These are phyloP conservation scores for Spodoptera picta DNA, from an alignment of 2,888 invertebrate genomes.

Conservation along the genomic window DNA sequence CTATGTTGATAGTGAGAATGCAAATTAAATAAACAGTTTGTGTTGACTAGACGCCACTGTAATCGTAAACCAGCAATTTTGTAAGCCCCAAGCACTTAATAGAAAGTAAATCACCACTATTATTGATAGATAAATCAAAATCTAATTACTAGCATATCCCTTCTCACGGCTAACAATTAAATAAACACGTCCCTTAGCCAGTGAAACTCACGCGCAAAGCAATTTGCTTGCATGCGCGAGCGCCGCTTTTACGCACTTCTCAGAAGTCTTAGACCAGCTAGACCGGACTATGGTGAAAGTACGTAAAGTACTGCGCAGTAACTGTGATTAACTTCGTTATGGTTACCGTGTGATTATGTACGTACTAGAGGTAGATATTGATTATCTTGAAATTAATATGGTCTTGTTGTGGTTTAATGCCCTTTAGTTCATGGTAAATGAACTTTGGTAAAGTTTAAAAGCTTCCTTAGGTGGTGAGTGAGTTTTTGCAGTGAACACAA, in stretches of 20 bases:
- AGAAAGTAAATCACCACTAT: too few relatives aligned
- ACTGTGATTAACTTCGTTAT: slow-evolving; percentile 23
- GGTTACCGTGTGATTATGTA: slow-evolving; percentile 23
- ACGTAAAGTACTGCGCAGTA: slow-evolving; percentile 16
- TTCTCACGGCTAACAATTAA: slow-evolving; percentile 20
- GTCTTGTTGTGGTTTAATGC: not conserved
- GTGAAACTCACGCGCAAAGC: slow-evolving; percentile 44
- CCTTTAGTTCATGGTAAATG: too few relatives aligned
- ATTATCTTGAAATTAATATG: slow-evolving; percentile 32
- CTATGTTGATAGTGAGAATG: too few relatives aligned
- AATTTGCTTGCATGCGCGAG: slow-evolving; percentile 43
- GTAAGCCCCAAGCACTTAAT: too few relatives aligned
- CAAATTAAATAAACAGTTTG: too few relatives aligned
- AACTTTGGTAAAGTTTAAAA: too few relatives aligned
- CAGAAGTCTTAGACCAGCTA: slow-evolving; percentile 26
- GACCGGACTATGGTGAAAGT: slow-evolving; percentile 36
- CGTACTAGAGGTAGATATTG: slow-evolving; percentile 26
- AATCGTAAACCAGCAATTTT: too few relatives aligned
- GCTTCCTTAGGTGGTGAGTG: too few relatives aligned
- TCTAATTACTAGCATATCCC: slow-evolving; percentile 25
- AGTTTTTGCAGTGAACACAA: too few relatives aligned
- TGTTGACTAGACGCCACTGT: too few relatives aligned
- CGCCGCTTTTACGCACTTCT: slow-evolving; percentile 51
- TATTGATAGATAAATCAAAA: slow-evolving; percentile 5
- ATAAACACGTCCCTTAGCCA: slow-evolving; percentile 17